Percentiles rank a stretch among this genome's conserved stretches.
phyloP scores from a whole-genome alignment of 2,113 vertebrate genomes.

The Tenebrosternarchus preto region DNA sequence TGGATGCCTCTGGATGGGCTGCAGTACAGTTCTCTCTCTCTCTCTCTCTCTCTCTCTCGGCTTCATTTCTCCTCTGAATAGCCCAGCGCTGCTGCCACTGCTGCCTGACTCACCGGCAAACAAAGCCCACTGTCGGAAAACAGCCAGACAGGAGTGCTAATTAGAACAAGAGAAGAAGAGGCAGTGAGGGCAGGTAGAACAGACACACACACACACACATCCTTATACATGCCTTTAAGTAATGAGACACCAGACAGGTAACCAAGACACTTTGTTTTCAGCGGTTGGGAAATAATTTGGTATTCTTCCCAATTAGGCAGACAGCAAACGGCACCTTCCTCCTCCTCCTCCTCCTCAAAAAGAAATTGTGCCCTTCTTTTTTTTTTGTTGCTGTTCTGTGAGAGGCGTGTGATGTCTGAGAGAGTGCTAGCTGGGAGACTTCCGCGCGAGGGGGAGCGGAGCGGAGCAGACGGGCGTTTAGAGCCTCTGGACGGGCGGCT shows the following conservation, averaged over 20 bases:
- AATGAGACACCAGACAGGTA: conserved; percentile 43
- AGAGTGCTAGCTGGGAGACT: not conserved
- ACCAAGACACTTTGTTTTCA: conserved; percentile 22
- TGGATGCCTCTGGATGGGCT: conserved; percentile 56
- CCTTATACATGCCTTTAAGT: conserved; percentile 37
- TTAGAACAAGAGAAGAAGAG: conserved; percentile 63
- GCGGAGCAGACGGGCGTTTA: conserved; percentile 21
- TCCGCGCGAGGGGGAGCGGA: not conserved
- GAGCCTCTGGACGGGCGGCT: conserved; percentile 20
- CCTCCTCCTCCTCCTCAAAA: not conserved
- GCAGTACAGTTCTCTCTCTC: conserved; percentile 44
- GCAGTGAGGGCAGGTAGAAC: conserved; percentile 57
- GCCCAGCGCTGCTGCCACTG: conserved; percentile 45
- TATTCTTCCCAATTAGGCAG: conserved; percentile 23
- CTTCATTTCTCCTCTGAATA: conserved; percentile 63
- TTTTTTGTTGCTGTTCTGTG: not conserved
- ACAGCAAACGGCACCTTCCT: not conserved
- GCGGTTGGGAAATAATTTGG: conserved; percentile 20
- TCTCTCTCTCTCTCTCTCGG: conserved; percentile 38
- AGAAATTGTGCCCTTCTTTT: not conserved
- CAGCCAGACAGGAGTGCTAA: conserved; percentile 73
- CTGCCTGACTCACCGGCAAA: conserved; percentile 68
- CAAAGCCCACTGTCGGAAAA: conserved; percentile 70
- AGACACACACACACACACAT: conserved; percentile 16
- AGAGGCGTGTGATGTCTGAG: not conserved